Percentiles rank a stretch among this genome's conserved stretches.
These are phyloP conservation scores for Melanotaenia trifasciata DNA, from an alignment of 2,797 vertebrate genomes.

Conservation along the genomic window DNA sequence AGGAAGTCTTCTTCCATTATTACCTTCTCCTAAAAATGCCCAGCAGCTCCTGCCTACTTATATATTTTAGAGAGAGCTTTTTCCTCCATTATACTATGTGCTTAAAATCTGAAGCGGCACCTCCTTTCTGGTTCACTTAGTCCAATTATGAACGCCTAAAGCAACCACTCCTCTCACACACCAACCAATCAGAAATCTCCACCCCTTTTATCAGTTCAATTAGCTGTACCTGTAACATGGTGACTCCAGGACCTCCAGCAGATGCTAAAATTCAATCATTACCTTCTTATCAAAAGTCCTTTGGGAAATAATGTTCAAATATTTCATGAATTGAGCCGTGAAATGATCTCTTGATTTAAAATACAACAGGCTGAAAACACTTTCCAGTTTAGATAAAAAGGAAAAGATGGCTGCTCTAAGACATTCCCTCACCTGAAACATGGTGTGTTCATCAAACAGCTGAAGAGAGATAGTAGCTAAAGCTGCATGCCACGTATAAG, in stretches of 20 bases:
- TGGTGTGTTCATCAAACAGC: background rate
- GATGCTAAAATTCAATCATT: constrained; percentile 17
- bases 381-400: background rate
- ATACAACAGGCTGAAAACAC: background rate
- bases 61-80: constrained; percentile 8
- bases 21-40: constrained; percentile 12
- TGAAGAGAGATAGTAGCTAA: background rate
- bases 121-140: constrained; percentile 41
- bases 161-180: constrained; percentile 37
- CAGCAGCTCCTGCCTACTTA: constrained; percentile 10
- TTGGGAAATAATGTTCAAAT: constrained; percentile 8
- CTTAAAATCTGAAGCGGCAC: constrained; percentile 22
- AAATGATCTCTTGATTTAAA: background rate
- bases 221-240: constrained; percentile 43
- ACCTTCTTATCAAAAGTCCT: background rate
- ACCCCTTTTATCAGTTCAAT: constrained; percentile 38
- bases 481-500: background rate
- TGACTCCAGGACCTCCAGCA: constrained; percentile 7
- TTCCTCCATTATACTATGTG: constrained; percentile 21
- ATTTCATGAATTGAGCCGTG: background rate
- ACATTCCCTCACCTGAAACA: background rate
- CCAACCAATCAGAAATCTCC: constrained; percentile 32
- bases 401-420: background rate
- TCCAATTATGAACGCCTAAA: constrained; percentile 53
- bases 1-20: constrained; percentile 14